Conservation (phyloP, 2,113 vertebrate species). For the Antennarius striatus region DNA sequence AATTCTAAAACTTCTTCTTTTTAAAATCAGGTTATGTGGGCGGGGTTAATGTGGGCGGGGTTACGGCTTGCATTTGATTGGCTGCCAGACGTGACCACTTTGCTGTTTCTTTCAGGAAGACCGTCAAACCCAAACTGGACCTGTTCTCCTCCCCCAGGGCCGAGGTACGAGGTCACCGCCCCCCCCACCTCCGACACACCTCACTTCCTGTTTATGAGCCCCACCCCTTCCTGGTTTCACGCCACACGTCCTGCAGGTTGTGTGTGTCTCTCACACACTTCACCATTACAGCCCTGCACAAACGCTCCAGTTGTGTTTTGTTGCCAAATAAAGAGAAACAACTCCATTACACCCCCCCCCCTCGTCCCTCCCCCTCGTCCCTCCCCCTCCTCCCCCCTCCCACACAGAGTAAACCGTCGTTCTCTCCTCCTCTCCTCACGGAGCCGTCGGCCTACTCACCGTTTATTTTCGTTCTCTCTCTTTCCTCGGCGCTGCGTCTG, state of each 20-base stretch:
- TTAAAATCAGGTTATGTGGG: too few species aligned
- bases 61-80: too few species aligned
- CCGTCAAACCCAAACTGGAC: conserved; percentile 75
- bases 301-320: conserved; percentile 36
- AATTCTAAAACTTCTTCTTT: too few species aligned
- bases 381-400: conserved; percentile 37
- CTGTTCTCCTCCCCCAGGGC: conserved; percentile 81
- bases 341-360: conserved; percentile 22
- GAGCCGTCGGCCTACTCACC: conserved; percentile 70
- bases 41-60: too few species aligned
- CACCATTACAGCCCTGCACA: conserved; percentile 9
- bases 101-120: conserved; percentile 69
- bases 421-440: conserved; percentile 38
- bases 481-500: conserved; percentile 28
- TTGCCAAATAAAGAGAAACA: conserved; percentile 39
- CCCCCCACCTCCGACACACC: background rate
- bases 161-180: conserved; percentile 69
- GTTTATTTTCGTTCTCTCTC: conserved; percentile 63
- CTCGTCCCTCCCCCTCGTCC: background rate
- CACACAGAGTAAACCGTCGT: conserved; percentile 67
- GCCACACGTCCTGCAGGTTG: too few species aligned
- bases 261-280: background rate
- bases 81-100: too few species aligned
- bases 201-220: too few species aligned
- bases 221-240: too few species aligned